Percentiles rank a stretch among this genome's conserved stretches.
Evolutionary conservation across 2,113 vertebrate genomes (phyloP).

Genomic region (Rhizomys pruinosus): DNA sequence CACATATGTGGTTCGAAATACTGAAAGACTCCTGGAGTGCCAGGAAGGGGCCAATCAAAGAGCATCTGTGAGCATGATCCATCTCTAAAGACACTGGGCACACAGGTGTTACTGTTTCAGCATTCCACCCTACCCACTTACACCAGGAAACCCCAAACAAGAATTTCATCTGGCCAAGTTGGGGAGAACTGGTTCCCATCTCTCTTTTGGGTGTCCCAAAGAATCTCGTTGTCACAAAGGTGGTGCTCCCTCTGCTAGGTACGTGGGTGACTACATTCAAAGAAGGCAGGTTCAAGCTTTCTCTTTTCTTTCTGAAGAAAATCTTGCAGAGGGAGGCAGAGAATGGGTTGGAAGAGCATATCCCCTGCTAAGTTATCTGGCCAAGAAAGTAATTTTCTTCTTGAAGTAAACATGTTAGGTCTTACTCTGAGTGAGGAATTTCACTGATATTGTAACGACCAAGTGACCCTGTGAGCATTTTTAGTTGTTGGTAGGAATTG

Average conservation of each 20-base stretch:
- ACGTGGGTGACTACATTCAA: neutral
- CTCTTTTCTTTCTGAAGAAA: neutral
- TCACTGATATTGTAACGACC: neutral
- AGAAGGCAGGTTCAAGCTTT: neutral
- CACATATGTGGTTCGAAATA: neutral
- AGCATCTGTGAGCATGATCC: rapidly evolving
- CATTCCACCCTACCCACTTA: rapidly evolving
- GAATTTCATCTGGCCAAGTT: too few species aligned
- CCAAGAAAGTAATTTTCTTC: neutral
- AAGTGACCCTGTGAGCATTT: neutral
- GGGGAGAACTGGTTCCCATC: too few species aligned
- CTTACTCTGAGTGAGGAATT: neutral
- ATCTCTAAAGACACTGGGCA: too few species aligned
- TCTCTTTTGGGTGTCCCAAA: neutral
- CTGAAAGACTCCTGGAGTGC: too few species aligned
- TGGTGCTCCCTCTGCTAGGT: too few species aligned
- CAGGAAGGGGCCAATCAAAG: neutral
- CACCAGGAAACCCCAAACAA: neutral
- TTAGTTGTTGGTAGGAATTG: neutral
- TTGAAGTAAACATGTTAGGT: neutral
- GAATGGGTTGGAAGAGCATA: neutral
- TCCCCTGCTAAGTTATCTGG: neutral
- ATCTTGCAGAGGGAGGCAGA: neutral
- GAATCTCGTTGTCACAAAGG: neutral
- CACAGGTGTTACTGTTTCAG: neutral